Base-by-base conservation (phyloP, 2,113 vertebrate genomes). In the Erpornis zantholeuca region DNA sequence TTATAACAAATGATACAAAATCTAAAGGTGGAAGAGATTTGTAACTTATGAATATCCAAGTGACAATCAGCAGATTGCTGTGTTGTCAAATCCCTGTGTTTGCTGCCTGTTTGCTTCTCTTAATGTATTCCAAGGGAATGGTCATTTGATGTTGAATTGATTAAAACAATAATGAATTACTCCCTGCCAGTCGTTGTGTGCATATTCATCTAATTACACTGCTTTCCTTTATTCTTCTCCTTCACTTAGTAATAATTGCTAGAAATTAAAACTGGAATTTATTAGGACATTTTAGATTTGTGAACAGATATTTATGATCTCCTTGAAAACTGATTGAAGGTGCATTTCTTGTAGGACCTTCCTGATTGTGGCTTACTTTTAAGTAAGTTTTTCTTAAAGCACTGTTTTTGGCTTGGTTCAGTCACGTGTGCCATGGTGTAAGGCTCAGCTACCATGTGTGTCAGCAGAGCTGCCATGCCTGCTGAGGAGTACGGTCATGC, bases 1-100 rank as follows among this genome's bases (percentile, higher is more conserved):
- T 98, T 96, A 98, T 97, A 97, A 97, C 97, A 97, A 96, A 96
- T 87, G 88, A 91, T 97, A 96, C 96, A 90, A 97, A 97, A 96
- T 79, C 96, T 96, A 94, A 97, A 97, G 97, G 90, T 96, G 80
- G 96, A 94, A 88, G 94, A 77, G 40, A 95, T 95, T 60, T 92
- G 57, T 90, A 73, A 59, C 82, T 96, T 96, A 89, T 27, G 85
- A 96, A 86, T 97, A 97, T 97, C 96, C 79, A 93, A 69, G 76
- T 27, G 35, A 66, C 82, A 70, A 38, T 86, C 85, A 65, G 93
- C 82, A 87, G 73, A 66, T 57, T 76, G 68, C 88, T 72, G 57
- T 45, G 33, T 75, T 5, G 33, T 93, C 68, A 82, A 79, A 80
- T 88, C 79, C 60, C 38, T 10, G 31, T 16, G 11, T 73, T 82